phyloP scores from a whole-genome alignment of 2,888 invertebrate genomes.

The Syrista parreyssii region DNA sequence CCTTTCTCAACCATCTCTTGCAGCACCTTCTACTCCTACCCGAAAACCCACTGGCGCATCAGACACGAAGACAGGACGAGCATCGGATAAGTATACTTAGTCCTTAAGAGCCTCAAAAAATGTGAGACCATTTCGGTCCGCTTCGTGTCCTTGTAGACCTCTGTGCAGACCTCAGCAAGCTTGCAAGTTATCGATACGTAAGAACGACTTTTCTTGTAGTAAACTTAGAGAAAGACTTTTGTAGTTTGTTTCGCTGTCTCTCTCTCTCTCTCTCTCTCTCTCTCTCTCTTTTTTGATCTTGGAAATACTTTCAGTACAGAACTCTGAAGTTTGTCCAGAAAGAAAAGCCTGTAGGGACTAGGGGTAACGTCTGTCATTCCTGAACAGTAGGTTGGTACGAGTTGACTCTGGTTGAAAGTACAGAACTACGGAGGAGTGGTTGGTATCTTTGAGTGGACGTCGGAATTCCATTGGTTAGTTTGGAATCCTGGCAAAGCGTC shows the following conservation, averaged over 20 bases:
- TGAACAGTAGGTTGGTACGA: background rate
- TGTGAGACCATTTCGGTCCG: background rate
- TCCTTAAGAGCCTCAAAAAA: background rate
- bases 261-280: constrained; percentile 4
- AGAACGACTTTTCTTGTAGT: background rate
- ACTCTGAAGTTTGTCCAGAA: background rate
- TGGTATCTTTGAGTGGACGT: background rate
- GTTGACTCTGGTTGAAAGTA: background rate
- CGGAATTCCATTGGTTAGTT: background rate
- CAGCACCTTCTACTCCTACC: constrained; percentile 35
- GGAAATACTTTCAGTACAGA: background rate
- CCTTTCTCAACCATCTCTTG: constrained; percentile 18
- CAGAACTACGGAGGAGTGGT: background rate
- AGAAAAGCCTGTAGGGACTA: background rate
- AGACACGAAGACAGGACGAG: background rate
- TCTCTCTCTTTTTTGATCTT: background rate
- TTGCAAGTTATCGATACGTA: background rate
- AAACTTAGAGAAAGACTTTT: background rate
- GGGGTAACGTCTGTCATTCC: background rate
- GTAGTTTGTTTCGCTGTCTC: background rate
- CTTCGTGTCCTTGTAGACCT: background rate
- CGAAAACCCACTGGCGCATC: background rate
- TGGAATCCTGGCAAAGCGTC: background rate
- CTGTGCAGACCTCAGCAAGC: background rate
- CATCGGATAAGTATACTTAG: background rate